phyloP scores from a whole-genome alignment of 1,140 invertebrate genomes.

The Zaprionus inermis region DNA sequence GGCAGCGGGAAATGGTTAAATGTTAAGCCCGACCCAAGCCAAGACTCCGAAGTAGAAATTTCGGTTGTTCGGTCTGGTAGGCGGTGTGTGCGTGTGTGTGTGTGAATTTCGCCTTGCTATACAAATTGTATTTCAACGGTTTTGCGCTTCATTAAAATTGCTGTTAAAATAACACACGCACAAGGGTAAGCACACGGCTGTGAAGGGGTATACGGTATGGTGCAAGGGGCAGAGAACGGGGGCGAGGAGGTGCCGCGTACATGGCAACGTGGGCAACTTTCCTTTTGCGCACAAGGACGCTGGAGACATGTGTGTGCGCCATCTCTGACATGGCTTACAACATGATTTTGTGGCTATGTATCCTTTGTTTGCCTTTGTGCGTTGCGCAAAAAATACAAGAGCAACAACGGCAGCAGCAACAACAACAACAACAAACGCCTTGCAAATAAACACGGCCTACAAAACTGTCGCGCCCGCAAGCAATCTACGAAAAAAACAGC shows the following conservation, averaged over 20 bases:
- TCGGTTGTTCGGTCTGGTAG: background rate
- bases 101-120: slow-evolving; percentile 52
- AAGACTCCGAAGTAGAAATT: slow-evolving; percentile 14
- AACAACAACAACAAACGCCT: slow-evolving; percentile 20
- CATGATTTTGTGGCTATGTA: slow-evolving; percentile 78
- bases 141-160: slow-evolving; percentile 82
- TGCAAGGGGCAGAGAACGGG: no score
- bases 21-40: slow-evolving; percentile 5
- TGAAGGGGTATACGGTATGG: background rate
- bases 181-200: slow-evolving; percentile 37
- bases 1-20: slow-evolving; percentile 40
- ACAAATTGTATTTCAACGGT: slow-evolving; percentile 81
- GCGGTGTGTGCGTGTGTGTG: slow-evolving; percentile 7
- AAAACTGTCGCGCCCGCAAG: slow-evolving; percentile 38
- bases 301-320: slow-evolving; percentile 48
- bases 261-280: slow-evolving; percentile 30
- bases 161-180: slow-evolving; percentile 81
- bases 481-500: slow-evolving; percentile 44
- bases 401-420: background rate
- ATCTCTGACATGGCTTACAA: slow-evolving; percentile 75
- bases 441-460: slow-evolving; percentile 40
- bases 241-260: no score
- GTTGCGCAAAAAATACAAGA: slow-evolving; percentile 38
- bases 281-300: slow-evolving; percentile 59
- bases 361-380: slow-evolving; percentile 58